A percentile compares a stretch with the other conserved stretches of the same genome.
Evolutionary conservation across 1,140 invertebrate species (phyloP).

Genomic region (Drosophila bocki): DNA sequence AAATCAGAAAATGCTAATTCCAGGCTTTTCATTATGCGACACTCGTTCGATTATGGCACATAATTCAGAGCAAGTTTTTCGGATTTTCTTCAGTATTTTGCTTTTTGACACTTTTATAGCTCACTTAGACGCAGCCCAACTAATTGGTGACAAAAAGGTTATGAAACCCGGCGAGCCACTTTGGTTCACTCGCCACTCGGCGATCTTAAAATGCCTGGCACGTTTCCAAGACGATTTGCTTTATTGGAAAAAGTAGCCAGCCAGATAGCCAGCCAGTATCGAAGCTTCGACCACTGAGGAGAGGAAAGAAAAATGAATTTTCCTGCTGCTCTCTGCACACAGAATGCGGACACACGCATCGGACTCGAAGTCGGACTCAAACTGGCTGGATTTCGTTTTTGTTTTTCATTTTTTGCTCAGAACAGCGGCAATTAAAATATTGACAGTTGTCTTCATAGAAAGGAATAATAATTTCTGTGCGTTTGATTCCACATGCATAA

Average conservation of each 20-base stretch:
- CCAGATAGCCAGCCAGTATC: conserved; percentile 25
- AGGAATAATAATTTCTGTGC: conserved; percentile 71
- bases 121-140: conserved; percentile 64
- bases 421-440: conserved; percentile 78
- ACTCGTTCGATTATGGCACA: conserved; percentile 62
- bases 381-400: conserved; percentile 57
- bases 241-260: conserved; percentile 76
- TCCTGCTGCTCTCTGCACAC: conserved; percentile 48
- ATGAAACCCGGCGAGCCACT: conserved; percentile 63
- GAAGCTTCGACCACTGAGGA: conserved; percentile 23
- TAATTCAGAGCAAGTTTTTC: conserved; percentile 64
- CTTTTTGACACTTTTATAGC: conserved; percentile 77
- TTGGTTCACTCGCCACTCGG: conserved; percentile 1
- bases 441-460: conserved; percentile 74
- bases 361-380: conserved; percentile 46
- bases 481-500: conserved; percentile 51
- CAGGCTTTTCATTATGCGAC: conserved; percentile 59
- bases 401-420: conserved; percentile 33
- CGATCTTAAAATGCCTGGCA: conserved; percentile 70
- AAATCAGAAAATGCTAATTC: conserved; percentile 58
- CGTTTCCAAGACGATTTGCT: conserved; percentile 69
- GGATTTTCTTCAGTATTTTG: conserved; percentile 56
- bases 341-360: conserved; percentile 82
- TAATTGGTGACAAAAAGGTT: conserved; percentile 62
- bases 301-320: conserved; percentile 68